Evolutionary conservation across 2,797 vertebrate species (phyloP), one percentile per base, ranked within the genome.

Genomic region (Gadopsis bispinosus): DNA sequence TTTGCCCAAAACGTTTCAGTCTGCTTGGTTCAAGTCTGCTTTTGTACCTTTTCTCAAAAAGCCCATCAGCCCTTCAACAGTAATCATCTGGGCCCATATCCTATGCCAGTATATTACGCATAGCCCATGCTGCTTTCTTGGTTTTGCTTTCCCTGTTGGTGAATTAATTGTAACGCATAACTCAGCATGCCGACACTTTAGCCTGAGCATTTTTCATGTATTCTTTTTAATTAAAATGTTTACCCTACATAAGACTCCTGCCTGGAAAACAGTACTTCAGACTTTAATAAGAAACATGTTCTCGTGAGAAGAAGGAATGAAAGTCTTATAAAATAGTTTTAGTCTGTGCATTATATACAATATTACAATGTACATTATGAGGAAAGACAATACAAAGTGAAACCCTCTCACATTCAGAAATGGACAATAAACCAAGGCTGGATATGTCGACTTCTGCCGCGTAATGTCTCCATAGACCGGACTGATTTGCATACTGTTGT

Each of bases 401-500:
- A 59, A 54, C 12, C 37, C 48, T 62, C 17, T 60, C 20, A 70
- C 55, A 55, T 47, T 67, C 50, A 69, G 17, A 75, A 65, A 68
- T 37, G 61, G 76, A 80, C 54, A 68, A 50, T 39, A 62, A 83
- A 71, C 26, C 55, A 76, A 73, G 73, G 71, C 33, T 37, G 4
- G 61, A 39, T 35, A 33, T 55, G 74, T 72, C 16, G 47, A 76
- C 69, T 77, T 71, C 22, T 73, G 65, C 69, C 65, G 60, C 68
- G 0, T 3, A 56, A 29, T 39, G 70, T 86, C 69, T 73, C 77
- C 14, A 19, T n/a, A 75, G 78, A 87, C 39, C 37, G 3, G 41
- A 48, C 43, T 68, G 1, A 83, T 88, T 86, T 81, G 29, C 83
- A 89, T 87, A 67, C 14, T 45, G 41, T 20, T 63, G 74, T 83